These are phyloP conservation scores for Cherax destructor DNA, from an alignment of 1,140 invertebrate species.

Conservation along the genomic window DNA sequence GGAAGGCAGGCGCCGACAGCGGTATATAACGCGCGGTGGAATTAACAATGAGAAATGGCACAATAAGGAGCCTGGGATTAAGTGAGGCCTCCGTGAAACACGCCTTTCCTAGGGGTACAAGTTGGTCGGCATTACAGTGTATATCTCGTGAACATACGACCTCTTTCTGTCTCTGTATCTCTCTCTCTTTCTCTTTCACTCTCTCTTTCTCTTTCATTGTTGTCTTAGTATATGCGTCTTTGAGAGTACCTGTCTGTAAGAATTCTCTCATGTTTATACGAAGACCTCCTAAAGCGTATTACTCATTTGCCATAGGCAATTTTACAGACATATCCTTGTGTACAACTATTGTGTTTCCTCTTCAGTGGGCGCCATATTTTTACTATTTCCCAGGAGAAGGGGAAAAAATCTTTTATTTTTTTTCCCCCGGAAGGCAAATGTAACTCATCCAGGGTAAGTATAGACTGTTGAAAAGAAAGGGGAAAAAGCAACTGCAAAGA, in stretches of 20 bases:
- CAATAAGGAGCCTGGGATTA: conserved; percentile 24
- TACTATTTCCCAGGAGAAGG: too few species aligned
- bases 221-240: neutral
- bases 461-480: conserved; percentile 16
- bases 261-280: too few species aligned
- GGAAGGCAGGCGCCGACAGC: neutral
- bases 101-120: neutral
- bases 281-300: too few species aligned
- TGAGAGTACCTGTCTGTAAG: too few species aligned
- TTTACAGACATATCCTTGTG: too few species aligned
- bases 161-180: neutral
- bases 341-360: too few species aligned
- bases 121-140: neutral
- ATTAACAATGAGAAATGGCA: conserved; percentile 39
- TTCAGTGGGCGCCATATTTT: too few species aligned
- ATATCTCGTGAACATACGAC: neutral
- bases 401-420: neutral
- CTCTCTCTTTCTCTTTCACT: neutral
- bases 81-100: conserved; percentile 11
- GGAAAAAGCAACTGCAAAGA: neutral
- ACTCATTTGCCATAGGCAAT: too few species aligned
- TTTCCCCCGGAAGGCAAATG: neutral
- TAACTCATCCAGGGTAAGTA: conserved; percentile 28
- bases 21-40: neutral
- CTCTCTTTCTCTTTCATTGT: neutral